Conservation (phyloP, 2,113 vertebrate species). For the Cynopterus brachyotis region DNA sequence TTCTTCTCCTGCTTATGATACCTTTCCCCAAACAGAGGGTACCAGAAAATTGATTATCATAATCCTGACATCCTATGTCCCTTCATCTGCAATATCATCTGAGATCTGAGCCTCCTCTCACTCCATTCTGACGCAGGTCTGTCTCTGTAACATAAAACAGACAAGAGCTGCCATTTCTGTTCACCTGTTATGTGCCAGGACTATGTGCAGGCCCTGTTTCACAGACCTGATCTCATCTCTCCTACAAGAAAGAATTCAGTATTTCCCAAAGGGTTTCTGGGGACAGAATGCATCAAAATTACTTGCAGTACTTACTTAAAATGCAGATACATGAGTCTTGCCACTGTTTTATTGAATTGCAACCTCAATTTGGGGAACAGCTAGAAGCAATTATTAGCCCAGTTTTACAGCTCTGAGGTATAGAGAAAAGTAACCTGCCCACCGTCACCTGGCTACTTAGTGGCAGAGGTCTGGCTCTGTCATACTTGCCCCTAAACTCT, state of each 20-base stretch:
- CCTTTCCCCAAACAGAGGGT: not conserved
- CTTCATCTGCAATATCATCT: not conserved
- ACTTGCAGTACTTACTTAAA: not conserved
- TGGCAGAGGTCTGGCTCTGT: not conserved
- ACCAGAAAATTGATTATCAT: not conserved
- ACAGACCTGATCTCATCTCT: not conserved
- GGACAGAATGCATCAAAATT: not conserved
- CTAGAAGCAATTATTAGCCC: not conserved
- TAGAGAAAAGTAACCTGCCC: not conserved
- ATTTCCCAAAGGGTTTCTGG: not conserved
- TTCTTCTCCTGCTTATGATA: not conserved
- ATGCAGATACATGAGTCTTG: not conserved
- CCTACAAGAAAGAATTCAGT: not conserved
- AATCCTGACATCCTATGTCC: not conserved
- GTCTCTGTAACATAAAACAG: not conserved
- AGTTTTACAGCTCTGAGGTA: not conserved
- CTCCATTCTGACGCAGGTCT: not conserved
- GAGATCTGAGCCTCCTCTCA: not conserved
- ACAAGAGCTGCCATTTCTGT: not conserved
- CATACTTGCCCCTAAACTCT: not conserved
- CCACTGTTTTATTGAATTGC: not conserved
- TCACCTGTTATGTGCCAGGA: not conserved
- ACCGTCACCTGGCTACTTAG: not conserved
- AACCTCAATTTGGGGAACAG: not conserved
- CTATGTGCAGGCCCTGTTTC: not conserved